Conservation (phyloP, 2,113 vertebrate genomes). For the Gorsachius goisagi region DNA sequence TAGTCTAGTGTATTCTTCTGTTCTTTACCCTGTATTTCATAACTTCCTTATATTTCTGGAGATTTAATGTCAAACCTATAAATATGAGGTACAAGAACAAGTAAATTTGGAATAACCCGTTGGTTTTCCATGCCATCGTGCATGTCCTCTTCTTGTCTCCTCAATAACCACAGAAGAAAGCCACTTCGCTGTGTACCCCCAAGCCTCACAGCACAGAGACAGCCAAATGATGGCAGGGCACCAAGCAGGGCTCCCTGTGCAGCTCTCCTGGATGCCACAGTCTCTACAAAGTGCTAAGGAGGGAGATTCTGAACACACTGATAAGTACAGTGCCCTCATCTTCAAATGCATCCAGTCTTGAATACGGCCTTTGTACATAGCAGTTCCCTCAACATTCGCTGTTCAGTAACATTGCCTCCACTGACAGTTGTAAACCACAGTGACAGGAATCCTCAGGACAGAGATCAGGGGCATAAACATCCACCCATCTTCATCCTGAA, state of each 20-base stretch:
- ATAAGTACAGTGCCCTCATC: not conserved
- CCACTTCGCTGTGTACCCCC: not conserved
- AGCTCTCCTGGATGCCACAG: not conserved
- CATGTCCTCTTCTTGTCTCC: not conserved
- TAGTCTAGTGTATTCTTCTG: not conserved
- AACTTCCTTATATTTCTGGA: not conserved
- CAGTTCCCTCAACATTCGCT: not conserved
- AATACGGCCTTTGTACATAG: not conserved
- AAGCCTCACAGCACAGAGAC: accelerated
- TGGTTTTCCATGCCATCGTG: not conserved
- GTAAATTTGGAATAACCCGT: not conserved
- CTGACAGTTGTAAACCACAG: not conserved
- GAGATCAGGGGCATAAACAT: not conserved
- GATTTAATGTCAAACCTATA: not conserved
- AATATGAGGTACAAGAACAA: not conserved
- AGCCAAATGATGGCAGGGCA: not conserved
- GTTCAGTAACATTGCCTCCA: not conserved
- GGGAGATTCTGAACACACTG: not conserved
- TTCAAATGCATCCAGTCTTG: not conserved
- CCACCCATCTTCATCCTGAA: not conserved
- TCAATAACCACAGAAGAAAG: not conserved
- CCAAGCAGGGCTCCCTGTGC: no score
- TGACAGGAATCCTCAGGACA: not conserved
- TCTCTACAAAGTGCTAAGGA: not conserved
- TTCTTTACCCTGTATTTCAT: not conserved